phyloP scores from a whole-genome alignment of 2,888 invertebrate genomes.

The Philereme vetulata region DNA sequence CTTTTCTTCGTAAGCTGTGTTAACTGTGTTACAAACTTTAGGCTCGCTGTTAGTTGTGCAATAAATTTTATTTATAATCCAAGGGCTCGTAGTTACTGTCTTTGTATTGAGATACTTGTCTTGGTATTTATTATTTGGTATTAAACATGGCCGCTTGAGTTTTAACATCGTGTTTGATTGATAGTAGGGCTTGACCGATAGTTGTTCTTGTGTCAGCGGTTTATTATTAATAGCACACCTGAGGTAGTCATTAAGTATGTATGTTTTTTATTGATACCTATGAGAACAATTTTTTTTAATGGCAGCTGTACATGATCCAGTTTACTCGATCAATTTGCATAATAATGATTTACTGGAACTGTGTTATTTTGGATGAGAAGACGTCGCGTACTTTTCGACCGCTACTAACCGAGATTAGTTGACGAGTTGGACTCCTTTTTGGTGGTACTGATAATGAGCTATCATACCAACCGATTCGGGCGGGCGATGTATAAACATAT shows the following conservation, averaged over 20 bases:
- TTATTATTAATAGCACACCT: slow-evolving; percentile 20
- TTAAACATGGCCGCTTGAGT: slow-evolving; percentile 19
- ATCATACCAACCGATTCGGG: no score
- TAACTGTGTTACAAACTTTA: slow-evolving; percentile 16
- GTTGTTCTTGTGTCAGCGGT: slow-evolving; percentile 15
- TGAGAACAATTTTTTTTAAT: slow-evolving; percentile 12
- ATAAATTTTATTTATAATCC: slow-evolving; percentile 32
- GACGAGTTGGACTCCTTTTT: no score
- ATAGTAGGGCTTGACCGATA: slow-evolving; percentile 18
- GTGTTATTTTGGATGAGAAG: no score
- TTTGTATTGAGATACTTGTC: slow-evolving; percentile 31
- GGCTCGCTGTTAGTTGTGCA: slow-evolving; percentile 20
- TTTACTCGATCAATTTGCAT: no score
- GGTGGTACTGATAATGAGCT: no score
- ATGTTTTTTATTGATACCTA: background rate
- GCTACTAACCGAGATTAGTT: no score
- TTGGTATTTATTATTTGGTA: slow-evolving; percentile 29
- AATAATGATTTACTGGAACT: no score
- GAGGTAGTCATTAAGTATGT: slow-evolving; percentile 10
- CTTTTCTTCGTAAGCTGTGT: slow-evolving; percentile 4
- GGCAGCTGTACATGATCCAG: no score
- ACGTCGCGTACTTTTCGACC: no score
- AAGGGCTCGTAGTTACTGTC: slow-evolving; percentile 34
- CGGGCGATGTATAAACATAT: no score
- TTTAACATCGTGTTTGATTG: slow-evolving; percentile 22